phyloP scores from a whole-genome alignment of 2,113 vertebrate genomes.

The Amphilophus citrinellus region DNA sequence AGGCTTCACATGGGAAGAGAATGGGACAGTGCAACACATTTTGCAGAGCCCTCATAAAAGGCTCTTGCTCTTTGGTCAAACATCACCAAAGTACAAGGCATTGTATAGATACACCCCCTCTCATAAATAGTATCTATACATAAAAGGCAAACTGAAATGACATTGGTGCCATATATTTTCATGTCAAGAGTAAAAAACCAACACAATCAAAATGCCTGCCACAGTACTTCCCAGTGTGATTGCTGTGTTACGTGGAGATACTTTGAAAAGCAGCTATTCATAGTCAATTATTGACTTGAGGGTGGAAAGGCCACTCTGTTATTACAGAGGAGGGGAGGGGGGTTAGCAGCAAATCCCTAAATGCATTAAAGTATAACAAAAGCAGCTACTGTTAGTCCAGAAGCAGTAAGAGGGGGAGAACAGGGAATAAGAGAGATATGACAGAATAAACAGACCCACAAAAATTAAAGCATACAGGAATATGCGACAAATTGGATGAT shows the following conservation, averaged over 20 bases:
- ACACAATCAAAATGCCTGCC: constrained; percentile 65
- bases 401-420: constrained; percentile 34
- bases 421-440: not conserved
- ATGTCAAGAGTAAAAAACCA: constrained; percentile 42
- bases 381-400: constrained; percentile 61
- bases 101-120: constrained; percentile 50
- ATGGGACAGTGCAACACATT: constrained; percentile 67
- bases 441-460: not conserved
- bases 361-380: constrained; percentile 48
- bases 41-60: constrained; percentile 64
- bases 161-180: constrained; percentile 45
- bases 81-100: constrained; percentile 74
- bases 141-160: constrained; percentile 62
- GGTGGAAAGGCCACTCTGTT: constrained; percentile 51
- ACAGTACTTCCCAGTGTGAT: constrained; percentile 54
- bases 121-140: constrained; percentile 60
- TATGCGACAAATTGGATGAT: constrained; percentile 17
- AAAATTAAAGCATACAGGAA: constrained; percentile 17
- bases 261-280: constrained; percentile 51
- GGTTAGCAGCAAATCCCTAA: constrained; percentile 41
- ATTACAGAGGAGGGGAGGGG: constrained; percentile 39
- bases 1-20: constrained; percentile 61
- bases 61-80: constrained; percentile 77
- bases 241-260: constrained; percentile 37
- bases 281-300: constrained; percentile 47